phyloP scores from a whole-genome alignment of 2,113 vertebrate genomes.

The Aix galericulata region DNA sequence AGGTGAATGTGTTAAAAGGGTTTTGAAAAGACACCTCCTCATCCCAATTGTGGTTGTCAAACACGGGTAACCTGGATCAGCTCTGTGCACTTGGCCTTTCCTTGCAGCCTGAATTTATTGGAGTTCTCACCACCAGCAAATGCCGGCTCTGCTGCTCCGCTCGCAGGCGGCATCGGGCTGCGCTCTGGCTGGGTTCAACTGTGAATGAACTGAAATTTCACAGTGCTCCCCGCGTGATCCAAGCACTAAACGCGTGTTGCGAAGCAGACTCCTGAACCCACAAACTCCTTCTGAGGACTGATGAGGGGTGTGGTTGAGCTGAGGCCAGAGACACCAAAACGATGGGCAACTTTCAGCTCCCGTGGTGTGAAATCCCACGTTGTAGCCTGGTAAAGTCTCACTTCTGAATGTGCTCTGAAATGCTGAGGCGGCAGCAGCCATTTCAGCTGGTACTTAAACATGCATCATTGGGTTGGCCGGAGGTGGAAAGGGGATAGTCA shows the following conservation, averaged over 20 bases:
- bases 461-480: neutral
- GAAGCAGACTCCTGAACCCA: neutral
- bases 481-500: neutral
- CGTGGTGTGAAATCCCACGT: neutral
- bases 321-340: neutral
- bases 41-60: neutral
- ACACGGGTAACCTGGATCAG: neutral
- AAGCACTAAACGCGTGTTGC: neutral
- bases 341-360: neutral
- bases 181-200: neutral
- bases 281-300: neutral
- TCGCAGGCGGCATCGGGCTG: neutral
- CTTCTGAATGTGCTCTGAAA: neutral
- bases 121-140: neutral
- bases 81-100: neutral
- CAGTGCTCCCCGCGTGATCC: neutral
- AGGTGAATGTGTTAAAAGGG: neutral
- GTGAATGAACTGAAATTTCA: neutral
- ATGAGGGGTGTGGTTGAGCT: neutral
- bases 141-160: neutral
- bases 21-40: slow-evolving; percentile 33
- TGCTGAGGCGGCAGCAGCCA: neutral
- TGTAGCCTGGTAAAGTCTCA: neutral
- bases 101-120: neutral
- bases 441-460: neutral